Evolutionary conservation across 2,797 vertebrate genomes (phyloP).

Genomic region (Protonibea diacanthus): DNA sequence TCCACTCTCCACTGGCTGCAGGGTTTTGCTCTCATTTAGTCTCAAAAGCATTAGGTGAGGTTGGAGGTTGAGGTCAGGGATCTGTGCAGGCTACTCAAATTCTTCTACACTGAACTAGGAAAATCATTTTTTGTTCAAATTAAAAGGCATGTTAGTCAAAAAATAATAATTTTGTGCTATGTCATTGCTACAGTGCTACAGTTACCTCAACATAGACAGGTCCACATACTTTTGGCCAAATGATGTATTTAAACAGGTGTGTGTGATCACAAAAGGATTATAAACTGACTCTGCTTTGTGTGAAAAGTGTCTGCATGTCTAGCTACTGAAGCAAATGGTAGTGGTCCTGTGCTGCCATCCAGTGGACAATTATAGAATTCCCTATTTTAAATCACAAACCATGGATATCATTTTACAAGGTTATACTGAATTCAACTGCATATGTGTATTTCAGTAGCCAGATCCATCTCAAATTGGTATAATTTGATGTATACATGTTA

Average conservation of each 20-base stretch:
- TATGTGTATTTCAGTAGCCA: not conserved
- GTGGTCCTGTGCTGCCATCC: slow-evolving; percentile 57
- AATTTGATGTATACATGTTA: not conserved
- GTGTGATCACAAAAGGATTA: not conserved
- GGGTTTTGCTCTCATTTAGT: not conserved
- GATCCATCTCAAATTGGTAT: not conserved
- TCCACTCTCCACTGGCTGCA: not conserved
- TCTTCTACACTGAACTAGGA: too few species aligned
- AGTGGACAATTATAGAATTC: slow-evolving; percentile 27
- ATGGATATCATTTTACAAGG: not conserved
- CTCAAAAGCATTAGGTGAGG: not conserved
- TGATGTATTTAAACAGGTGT: not conserved
- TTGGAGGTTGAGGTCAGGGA: too few species aligned
- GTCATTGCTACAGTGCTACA: not conserved
- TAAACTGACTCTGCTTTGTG: not conserved
- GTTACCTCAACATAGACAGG: not conserved
- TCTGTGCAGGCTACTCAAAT: too few species aligned
- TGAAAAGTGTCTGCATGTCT: not conserved
- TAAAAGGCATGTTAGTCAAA: not conserved
- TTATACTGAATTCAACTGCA: not conserved
- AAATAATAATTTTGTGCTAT: not conserved
- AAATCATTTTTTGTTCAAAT: not conserved
- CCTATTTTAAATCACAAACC: not conserved
- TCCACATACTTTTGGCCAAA: not conserved
- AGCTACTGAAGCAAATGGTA: not conserved